Base-by-base conservation (phyloP, 1,140 invertebrate genomes). In the Marisa cornuarietis region DNA sequence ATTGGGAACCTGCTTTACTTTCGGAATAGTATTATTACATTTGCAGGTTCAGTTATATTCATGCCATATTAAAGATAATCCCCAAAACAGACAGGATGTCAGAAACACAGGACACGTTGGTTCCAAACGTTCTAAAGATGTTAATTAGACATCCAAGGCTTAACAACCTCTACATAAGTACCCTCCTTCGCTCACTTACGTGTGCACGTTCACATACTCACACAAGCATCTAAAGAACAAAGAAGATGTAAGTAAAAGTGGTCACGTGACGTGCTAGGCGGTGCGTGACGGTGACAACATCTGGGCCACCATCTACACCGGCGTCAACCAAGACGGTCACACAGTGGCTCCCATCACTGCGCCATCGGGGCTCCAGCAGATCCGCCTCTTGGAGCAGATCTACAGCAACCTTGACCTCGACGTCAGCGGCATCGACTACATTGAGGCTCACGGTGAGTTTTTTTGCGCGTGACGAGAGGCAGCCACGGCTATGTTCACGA, bases 281-380 rank as follows among this genome's bases (percentile, higher is more conserved):
- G 61, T 76, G 58, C 14, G 62, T n/a, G 84, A 85, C 66, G 82
- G 83, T 7, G 84, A 85, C 78, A 83, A 83, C 51, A 84, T 87
- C 58, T 87, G 86, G 86, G 86, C 79, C 16, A 84, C 82, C 18
- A 83, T 87, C 49, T 62, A 72, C 42, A 87, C 86, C 0, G 86
- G 81, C 10, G 81, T 79, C 31, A 87, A 87, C 63, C 86, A 87
- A 83, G 86, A 87, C 80, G 86, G 86, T 0, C 84, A 81, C 24
- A 79, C 80, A 24, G 82, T 80, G 31, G 76, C 81, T 1, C 86
- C 86, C n/a, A 87, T 87, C 24, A 83, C 84, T 61, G 83, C 85
- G 26, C 85, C 86, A 20, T 87, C 86, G 76, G 76, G 78, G 20
- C 22, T 66, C 49, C 84, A 85, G 82, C 85, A 86, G 71, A 71